Percentiles rank a stretch among this genome's conserved stretches.
phyloP scores from a whole-genome alignment of 1,140 invertebrate species.

The Asbolus verrucosus region DNA sequence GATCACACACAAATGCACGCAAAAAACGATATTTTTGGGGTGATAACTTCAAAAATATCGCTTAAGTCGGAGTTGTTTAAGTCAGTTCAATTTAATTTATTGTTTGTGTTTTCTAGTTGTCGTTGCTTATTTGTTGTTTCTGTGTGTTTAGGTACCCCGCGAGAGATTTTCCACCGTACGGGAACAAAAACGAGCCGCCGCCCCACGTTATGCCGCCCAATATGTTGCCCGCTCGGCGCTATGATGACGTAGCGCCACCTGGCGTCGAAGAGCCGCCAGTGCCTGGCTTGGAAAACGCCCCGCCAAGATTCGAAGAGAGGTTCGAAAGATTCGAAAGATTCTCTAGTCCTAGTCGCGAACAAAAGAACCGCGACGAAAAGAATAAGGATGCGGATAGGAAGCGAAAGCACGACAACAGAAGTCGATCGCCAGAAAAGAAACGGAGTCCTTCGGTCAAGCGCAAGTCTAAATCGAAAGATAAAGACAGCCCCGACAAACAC shows the following conservation, averaged over 20 bases:
- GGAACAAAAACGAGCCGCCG: conserved; percentile 24
- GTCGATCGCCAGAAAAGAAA: conserved; percentile 51
- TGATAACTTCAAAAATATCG: background rate
- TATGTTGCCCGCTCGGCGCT: conserved; percentile 53
- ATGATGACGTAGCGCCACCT: conserved; percentile 61
- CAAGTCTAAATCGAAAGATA: conserved; percentile 60
- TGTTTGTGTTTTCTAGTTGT: background rate
- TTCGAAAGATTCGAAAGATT: conserved; percentile 21
- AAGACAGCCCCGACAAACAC: conserved; percentile 60
- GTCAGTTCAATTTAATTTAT: conserved; percentile 1
- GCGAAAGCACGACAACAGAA: conserved; percentile 41
- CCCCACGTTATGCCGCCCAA: conserved; percentile 50
- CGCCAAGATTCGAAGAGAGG: conserved; percentile 59
- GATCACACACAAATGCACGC: no score
- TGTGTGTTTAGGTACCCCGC: conserved; percentile 57
- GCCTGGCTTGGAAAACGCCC: conserved; percentile 58
- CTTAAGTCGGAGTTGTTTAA: conserved; percentile 9
- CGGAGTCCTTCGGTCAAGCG: conserved; percentile 51
- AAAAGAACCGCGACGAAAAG: conserved; percentile 37
- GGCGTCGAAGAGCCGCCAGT: conserved; percentile 61
- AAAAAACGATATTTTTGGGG: background rate
- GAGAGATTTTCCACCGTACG: conserved; percentile 51
- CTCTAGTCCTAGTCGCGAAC: conserved; percentile 3
- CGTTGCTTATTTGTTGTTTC: conserved; percentile 4
- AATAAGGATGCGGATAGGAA: conserved; percentile 39